These are phyloP conservation scores for Cenopis cana DNA, from an alignment of 2,888 invertebrate genomes.

Conservation along the genomic window DNA sequence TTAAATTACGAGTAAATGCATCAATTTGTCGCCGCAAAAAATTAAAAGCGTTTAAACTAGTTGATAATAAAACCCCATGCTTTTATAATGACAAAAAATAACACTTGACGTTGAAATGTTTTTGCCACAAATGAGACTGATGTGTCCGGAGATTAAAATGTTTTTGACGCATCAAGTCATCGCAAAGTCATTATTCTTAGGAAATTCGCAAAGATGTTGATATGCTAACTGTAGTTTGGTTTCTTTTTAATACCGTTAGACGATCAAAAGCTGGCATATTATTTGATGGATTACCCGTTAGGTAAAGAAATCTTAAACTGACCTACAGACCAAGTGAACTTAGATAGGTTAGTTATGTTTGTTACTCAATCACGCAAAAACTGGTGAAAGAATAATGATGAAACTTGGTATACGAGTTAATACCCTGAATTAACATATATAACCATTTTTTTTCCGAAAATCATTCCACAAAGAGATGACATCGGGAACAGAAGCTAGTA, in stretches of 20 bases:
- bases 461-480: no score
- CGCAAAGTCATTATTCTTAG: slow-evolving; percentile 25
- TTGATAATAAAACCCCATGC: slow-evolving; percentile 5
- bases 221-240: not conserved
- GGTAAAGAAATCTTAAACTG: not conserved
- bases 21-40: slow-evolving; percentile 1
- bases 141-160: slow-evolving; percentile 28
- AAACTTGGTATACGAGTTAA: no score
- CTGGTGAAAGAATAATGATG: no score
- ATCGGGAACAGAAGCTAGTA: no score
- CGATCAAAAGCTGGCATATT: not conserved
- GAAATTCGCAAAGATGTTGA: slow-evolving; percentile 14
- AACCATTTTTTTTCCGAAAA: no score
- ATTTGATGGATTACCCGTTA: not conserved
- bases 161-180: slow-evolving; percentile 24
- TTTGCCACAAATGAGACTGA: slow-evolving; percentile 10
- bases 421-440: no score
- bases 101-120: slow-evolving; percentile 15
- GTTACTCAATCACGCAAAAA: no score
- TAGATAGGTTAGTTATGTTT: no score
- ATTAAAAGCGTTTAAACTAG: slow-evolving; percentile 8
- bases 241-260: slow-evolving; percentile 5
- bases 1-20: not conserved
- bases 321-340: not conserved
- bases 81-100: slow-evolving; percentile 15